A percentile compares a stretch with the other conserved stretches of the same genome.
phyloP scores from a whole-genome alignment of 2,113 vertebrate genomes.

The Leucoraja erinaceus region DNA sequence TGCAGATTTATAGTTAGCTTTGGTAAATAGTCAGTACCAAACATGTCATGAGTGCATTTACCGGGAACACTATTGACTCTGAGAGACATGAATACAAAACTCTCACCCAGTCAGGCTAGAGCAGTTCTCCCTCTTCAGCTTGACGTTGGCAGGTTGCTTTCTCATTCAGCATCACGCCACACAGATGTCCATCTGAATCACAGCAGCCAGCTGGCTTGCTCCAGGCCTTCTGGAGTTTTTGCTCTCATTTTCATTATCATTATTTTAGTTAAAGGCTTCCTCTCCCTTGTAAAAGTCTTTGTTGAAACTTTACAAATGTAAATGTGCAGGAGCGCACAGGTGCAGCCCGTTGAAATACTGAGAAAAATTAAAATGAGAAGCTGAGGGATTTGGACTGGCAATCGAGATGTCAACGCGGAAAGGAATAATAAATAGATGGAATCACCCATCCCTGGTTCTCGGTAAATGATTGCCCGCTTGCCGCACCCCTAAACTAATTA shows the following conservation, averaged over 20 bases:
- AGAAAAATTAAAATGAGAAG: background rate
- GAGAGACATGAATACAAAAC: background rate
- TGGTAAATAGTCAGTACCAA: background rate
- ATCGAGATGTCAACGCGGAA: background rate
- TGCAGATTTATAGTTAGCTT: no score
- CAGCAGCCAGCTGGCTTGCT: background rate
- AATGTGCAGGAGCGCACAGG: background rate
- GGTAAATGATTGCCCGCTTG: no score
- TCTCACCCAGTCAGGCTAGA: background rate
- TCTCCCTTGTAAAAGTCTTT: background rate
- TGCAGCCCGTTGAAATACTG: background rate
- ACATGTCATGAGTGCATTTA: no score
- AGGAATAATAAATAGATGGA: background rate
- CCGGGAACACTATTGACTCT: no score
- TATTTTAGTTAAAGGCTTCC: background rate
- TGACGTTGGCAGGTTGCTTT: background rate
- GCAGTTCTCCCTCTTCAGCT: background rate
- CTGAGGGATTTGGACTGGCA: background rate
- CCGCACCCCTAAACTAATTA: no score
- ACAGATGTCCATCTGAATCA: no score
- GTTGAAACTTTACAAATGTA: background rate
- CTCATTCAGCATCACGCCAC: background rate
- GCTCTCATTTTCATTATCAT: background rate
- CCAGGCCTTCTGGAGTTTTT: background rate
- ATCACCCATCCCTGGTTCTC: background rate